Percentiles rank a stretch among this genome's conserved stretches.
Conservation (phyloP, 2,888 invertebrate genomes). For the Xestia xanthographa region DNA sequence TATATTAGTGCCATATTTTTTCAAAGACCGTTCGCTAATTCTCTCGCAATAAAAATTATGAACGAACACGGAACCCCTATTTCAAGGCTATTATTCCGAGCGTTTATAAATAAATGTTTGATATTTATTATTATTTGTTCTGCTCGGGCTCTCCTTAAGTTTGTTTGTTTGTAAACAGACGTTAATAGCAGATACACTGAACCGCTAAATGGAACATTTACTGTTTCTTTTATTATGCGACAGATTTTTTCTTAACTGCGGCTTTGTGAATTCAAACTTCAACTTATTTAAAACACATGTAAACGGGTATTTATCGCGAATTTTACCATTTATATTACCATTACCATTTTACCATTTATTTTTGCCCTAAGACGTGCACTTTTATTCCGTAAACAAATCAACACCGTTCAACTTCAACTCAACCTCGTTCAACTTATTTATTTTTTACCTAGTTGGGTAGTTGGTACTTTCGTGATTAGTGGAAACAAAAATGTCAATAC, state of each 20-base stretch:
- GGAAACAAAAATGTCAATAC: background rate
- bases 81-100: constrained; percentile 28
- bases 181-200: constrained; percentile 38
- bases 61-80: constrained; percentile 19
- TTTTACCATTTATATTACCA: too few relatives aligned
- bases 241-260: constrained; percentile 7
- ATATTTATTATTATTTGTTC: constrained; percentile 57
- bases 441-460: background rate
- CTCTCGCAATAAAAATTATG: constrained; percentile 39
- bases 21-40: constrained; percentile 5
- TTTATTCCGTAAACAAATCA: too few relatives aligned
- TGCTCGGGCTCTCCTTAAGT: constrained; percentile 35
- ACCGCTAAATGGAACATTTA: constrained; percentile 37
- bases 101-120: constrained; percentile 42
- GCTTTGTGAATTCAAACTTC: background rate
- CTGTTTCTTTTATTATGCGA: constrained; percentile 23
- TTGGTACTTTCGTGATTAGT: background rate
- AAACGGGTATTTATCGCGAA: too few relatives aligned
- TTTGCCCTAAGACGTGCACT: too few relatives aligned
- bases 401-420: too few relatives aligned
- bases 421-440: background rate
- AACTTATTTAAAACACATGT: background rate
- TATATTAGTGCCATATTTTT: constrained; percentile 10
- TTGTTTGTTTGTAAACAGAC: constrained; percentile 56
- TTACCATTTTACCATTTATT: too few relatives aligned